A percentile compares a stretch with the other conserved stretches of the same genome.
phyloP scores from a whole-genome alignment of 2,888 invertebrate genomes.

The Branchellion lobata region DNA sequence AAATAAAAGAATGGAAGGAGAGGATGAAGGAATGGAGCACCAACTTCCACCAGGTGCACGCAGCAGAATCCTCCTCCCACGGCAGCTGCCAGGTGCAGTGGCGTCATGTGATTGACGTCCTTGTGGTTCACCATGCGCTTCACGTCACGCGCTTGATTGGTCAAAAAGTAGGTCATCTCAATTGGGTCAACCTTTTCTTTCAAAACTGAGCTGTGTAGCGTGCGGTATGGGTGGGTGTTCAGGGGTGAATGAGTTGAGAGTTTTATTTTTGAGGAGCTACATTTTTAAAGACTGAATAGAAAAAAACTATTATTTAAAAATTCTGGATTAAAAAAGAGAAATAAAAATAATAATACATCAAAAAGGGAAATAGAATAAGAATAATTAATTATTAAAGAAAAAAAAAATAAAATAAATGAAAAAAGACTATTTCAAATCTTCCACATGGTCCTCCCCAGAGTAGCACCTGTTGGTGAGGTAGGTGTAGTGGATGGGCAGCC shows the following conservation, averaged over 20 bases:
- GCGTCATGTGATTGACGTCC: conserved; percentile 60
- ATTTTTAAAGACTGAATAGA: no score
- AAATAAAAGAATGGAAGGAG: no score
- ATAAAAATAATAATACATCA: no score
- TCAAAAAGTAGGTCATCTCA: conserved; percentile 62
- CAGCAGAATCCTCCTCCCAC: conserved; percentile 65
- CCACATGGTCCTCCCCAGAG: no score
- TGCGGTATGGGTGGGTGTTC: neutral
- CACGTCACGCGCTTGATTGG: conserved; percentile 59
- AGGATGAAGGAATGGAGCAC: no score
- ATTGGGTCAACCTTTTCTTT: conserved; percentile 61
- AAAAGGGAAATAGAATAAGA: no score
- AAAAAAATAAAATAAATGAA: no score
- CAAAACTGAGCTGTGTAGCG: conserved; percentile 54
- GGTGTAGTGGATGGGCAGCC: conserved; percentile 64
- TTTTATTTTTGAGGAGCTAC: no score
- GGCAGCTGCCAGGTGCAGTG: conserved; percentile 63
- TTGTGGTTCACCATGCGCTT: conserved; percentile 55
- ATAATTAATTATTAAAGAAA: no score
- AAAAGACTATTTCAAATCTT: no score
- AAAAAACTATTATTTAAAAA: neutral
- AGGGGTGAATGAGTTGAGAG: no score
- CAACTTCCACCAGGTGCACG: conserved; percentile 61
- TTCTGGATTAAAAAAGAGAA: neutral
- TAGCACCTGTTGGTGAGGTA: conserved; percentile 61